phyloP scores from a whole-genome alignment of 2,888 invertebrate genomes.

The Sinopyrophorus schimmeli region DNA sequence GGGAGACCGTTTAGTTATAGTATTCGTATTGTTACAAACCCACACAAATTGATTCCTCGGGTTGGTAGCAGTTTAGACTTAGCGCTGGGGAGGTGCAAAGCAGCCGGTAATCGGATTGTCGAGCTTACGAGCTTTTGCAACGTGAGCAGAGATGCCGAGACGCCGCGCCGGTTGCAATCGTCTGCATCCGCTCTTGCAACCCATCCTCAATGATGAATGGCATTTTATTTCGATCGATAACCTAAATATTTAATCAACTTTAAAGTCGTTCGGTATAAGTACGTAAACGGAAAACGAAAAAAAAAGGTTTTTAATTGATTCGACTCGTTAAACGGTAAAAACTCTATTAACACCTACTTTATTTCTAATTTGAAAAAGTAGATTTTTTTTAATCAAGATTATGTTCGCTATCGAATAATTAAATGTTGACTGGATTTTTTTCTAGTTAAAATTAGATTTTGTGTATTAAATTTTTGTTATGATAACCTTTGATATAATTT shows the following conservation, averaged over 20 bases:
- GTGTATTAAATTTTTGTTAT: no score
- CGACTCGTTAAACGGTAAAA: no score
- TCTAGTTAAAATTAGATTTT: no score
- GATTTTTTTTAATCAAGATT: no score
- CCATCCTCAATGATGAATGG: conserved; percentile 7
- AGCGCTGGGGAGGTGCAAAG: conserved; percentile 45
- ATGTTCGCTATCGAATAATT: no score
- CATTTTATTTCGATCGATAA: conserved; percentile 3
- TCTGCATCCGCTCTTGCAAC: conserved; percentile 13
- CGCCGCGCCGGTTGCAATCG: conserved; percentile 18
- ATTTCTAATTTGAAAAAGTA: no score
- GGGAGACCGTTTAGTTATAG: conserved; percentile 37
- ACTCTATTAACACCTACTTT: no score
- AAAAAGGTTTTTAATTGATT: no score
- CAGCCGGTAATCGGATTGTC: conserved; percentile 48
- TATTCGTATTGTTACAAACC: conserved; percentile 38
- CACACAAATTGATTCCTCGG: conserved; percentile 42
- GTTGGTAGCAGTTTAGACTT: conserved; percentile 40
- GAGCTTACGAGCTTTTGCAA: conserved; percentile 41
- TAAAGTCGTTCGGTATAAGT: no score
- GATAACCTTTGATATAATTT: no score
- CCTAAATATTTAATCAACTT: conserved; percentile 10
- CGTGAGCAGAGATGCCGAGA: conserved; percentile 27
- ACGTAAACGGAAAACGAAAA: no score
- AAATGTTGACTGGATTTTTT: no score